Evolutionary conservation across 1,140 invertebrate genomes (phyloP).

Genomic region (Diploscapter pachys): DNA sequence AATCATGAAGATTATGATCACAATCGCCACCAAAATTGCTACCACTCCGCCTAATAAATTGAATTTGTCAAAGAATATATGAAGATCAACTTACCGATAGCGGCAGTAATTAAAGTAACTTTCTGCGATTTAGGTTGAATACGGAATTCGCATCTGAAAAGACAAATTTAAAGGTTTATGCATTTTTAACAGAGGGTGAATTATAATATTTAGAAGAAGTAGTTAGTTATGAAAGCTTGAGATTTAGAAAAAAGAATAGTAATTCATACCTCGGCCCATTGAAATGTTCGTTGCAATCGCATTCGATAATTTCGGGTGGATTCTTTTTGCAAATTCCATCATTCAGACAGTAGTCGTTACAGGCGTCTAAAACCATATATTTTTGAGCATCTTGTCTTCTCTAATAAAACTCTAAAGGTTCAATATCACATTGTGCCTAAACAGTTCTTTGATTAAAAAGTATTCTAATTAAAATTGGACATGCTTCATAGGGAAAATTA

Average conservation of each 20-base stretch:
- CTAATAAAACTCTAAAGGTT: neutral
- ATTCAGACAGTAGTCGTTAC: conserved; percentile 81
- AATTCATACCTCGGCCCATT: conserved; percentile 55
- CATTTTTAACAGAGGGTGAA: too few relatives aligned
- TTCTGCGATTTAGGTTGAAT: too few relatives aligned
- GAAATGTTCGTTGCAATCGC: conserved; percentile 55
- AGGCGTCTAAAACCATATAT: conserved; percentile 70
- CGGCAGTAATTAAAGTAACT: neutral
- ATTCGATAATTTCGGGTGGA: conserved; percentile 51
- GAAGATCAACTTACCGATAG: conserved; percentile 1
- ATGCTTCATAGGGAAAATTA: conserved; percentile 65
- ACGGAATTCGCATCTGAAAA: too few relatives aligned
- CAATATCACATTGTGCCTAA: too few relatives aligned
- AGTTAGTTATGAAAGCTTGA: neutral
- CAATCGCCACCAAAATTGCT: conserved; percentile 46
- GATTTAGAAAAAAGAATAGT: conserved; percentile 46
- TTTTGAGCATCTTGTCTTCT: conserved; percentile 14
- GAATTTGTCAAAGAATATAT: too few relatives aligned
- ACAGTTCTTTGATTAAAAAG: too few relatives aligned
- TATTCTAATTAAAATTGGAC: too few relatives aligned
- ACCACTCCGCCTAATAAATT: conserved; percentile 26
- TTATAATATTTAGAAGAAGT: too few relatives aligned
- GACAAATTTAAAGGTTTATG: too few relatives aligned
- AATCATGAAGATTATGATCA: conserved; percentile 53
- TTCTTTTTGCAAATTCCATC: conserved; percentile 86